Conservation (phyloP, 2,797 vertebrate genomes). For the Pempheris klunzingeri region DNA sequence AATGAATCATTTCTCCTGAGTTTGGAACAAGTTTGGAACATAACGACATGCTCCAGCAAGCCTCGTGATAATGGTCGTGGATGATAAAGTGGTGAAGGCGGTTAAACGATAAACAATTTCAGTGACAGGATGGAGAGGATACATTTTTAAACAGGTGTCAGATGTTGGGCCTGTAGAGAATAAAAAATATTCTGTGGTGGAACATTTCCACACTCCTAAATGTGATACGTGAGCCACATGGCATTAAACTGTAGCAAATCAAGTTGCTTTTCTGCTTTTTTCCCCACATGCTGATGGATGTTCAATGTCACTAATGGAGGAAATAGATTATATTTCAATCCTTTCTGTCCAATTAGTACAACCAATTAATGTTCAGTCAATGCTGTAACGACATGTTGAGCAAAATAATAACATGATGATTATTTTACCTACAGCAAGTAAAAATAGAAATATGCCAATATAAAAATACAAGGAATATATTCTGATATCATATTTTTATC, state of each 20-base stretch:
- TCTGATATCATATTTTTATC: background rate
- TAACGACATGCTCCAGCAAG: constrained; percentile 26
- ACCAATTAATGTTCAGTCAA: background rate
- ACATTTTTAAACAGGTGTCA: constrained; percentile 49
- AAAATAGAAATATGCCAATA: background rate
- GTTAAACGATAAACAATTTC: constrained; percentile 50
- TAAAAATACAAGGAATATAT: background rate
- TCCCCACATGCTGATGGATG: constrained; percentile 23
- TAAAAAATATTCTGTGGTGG: constrained; percentile 28
- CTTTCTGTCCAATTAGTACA: constrained; percentile 36
- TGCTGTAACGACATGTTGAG: background rate
- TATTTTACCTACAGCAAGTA: background rate
- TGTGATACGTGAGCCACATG: constrained; percentile 25
- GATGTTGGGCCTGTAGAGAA: constrained; percentile 25
- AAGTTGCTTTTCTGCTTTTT: constrained; percentile 27
- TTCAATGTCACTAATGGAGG: constrained; percentile 48
- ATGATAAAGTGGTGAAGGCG: constrained; percentile 42
- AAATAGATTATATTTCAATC: constrained; percentile 44
- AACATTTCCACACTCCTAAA: constrained; percentile 44
- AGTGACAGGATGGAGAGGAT: constrained; percentile 12
- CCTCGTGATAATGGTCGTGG: constrained; percentile 35
- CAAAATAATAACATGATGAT: constrained; percentile 12
- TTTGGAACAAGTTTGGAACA: constrained; percentile 26
- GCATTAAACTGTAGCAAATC: constrained; percentile 26
- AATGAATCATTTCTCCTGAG: constrained; percentile 48